phyloP scores from a whole-genome alignment of 2,797 vertebrate species.

The Paratrypauchen microcephalus region DNA sequence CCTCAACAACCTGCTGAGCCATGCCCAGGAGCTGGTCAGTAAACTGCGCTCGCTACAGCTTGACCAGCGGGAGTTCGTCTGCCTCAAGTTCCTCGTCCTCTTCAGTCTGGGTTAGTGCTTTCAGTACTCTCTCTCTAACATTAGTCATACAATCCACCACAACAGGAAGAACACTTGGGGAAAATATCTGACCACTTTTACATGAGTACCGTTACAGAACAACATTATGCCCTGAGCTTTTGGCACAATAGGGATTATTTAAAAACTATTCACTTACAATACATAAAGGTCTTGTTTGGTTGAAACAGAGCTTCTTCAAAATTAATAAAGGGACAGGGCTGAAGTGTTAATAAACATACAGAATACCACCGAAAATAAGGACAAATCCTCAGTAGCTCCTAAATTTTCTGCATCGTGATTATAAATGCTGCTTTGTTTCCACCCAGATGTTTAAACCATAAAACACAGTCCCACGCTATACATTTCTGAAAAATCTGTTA shows the following conservation, averaged over 20 bases:
- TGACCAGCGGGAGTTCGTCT: conserved; percentile 97
- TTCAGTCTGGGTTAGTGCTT: conserved; percentile 92
- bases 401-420: background rate
- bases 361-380: background rate
- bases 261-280: background rate
- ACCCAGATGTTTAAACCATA: background rate
- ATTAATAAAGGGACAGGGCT: conserved; percentile 6
- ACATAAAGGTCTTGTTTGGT: conserved; percentile 10
- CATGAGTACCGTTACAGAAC: no score
- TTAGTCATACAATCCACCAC: background rate
- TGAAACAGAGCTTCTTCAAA: background rate
- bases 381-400: background rate
- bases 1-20: conserved; percentile 94
- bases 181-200: background rate
- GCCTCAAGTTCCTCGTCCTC: conserved; percentile 97
- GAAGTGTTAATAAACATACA: conserved; percentile 1
- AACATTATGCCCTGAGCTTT: background rate
- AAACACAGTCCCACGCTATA: background rate
- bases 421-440: background rate
- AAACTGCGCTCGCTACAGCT: conserved; percentile 94
- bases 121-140: background rate
- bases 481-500: background rate
- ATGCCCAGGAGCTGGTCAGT: conserved; percentile 92
- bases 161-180: no score
- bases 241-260: background rate